Base-by-base conservation (phyloP, 2,113 vertebrate genomes). In the Tyrannus savana region DNA sequence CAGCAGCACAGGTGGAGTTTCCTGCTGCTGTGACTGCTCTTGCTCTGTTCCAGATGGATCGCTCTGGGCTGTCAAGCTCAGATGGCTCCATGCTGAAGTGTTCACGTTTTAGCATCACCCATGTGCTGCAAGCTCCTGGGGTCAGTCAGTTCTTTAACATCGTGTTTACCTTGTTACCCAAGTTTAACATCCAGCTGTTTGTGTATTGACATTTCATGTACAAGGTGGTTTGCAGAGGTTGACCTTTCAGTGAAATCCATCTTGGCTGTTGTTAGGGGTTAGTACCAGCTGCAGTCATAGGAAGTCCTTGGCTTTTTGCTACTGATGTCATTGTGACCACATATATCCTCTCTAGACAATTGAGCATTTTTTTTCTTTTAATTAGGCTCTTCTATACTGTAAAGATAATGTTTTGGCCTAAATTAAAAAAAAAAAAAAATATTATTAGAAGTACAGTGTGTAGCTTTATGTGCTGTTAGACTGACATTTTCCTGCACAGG, bases 1-100 rank as follows among this genome's bases (percentile, higher is more conserved):
- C 47, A 80, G 63, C 66, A 75, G 27, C 39, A 41, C 73, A 93
- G 85, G 49, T 86, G 84, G 84, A 77, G 56, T 52, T 55, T 39
- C 7, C 55, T 71, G 1, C 47, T 59, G 22, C 44, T 0, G 4
- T 46, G 59, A 4, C 56, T 3, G 8, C 30, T 44, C 44, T 47
- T 63, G 63, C 19, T 52, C 33, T 50, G 14, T 56, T 89, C 41
- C 33, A 27, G 41, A 21, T 53, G 35, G 74, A 39, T 73, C 2
- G 5, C 21, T 30, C 44, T 59, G 58, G 35, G 28, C 50, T 73
- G 56, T 49, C 42, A 82, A 39, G 46, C 46, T 77, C 21, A 8
- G 27, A n/a, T 31, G 24, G 41, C 52, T 91, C 60, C 23, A 19
- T 0, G 2, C 31, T 53, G 53, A 88, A 77, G 46, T 7, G 2